A percentile compares a stretch with the other conserved stretches of the same genome.
Conservation (phyloP, 2,113 vertebrate genomes). For the Perca flavescens region DNA sequence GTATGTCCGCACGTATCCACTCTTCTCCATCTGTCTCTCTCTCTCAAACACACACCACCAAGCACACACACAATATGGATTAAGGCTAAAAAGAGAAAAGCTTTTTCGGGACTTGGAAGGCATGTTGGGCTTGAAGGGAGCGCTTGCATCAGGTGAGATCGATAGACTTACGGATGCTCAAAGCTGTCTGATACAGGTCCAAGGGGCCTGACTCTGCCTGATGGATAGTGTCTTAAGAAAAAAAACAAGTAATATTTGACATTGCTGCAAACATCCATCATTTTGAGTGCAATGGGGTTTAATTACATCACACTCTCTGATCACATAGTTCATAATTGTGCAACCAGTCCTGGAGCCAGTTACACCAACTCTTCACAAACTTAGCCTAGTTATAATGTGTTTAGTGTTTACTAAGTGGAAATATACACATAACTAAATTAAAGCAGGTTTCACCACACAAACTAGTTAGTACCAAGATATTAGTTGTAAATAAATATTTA, state of each 20-base stretch:
- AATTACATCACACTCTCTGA: slow-evolving; percentile 8
- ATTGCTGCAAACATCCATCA: slow-evolving; percentile 38
- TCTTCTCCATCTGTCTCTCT: not conserved
- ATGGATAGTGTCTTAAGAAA: slow-evolving; percentile 34
- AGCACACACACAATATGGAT: slow-evolving; percentile 50
- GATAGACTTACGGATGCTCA: slow-evolving; percentile 57
- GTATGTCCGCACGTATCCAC: not conserved
- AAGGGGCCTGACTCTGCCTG: slow-evolving; percentile 7
- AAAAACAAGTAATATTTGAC: slow-evolving; percentile 23
- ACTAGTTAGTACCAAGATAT: too few relatives aligned
- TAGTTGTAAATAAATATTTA: not conserved
- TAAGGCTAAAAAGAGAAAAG: slow-evolving; percentile 58
- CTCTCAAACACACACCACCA: slow-evolving; percentile 1
- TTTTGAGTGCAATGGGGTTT: slow-evolving; percentile 20
- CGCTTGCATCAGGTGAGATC: slow-evolving; percentile 62
- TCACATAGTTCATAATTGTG: not conserved
- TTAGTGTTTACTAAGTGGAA: not conserved
- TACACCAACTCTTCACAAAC: not conserved
- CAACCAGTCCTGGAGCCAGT: not conserved
- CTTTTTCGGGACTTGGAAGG: slow-evolving; percentile 48
- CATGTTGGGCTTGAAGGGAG: slow-evolving; percentile 32
- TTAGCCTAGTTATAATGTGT: not conserved
- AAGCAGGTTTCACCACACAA: too few relatives aligned
- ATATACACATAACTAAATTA: not conserved
- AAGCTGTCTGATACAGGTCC: slow-evolving; percentile 37